Evolutionary conservation across 2,113 vertebrate species (phyloP).

Genomic region (Eira barbara): DNA sequence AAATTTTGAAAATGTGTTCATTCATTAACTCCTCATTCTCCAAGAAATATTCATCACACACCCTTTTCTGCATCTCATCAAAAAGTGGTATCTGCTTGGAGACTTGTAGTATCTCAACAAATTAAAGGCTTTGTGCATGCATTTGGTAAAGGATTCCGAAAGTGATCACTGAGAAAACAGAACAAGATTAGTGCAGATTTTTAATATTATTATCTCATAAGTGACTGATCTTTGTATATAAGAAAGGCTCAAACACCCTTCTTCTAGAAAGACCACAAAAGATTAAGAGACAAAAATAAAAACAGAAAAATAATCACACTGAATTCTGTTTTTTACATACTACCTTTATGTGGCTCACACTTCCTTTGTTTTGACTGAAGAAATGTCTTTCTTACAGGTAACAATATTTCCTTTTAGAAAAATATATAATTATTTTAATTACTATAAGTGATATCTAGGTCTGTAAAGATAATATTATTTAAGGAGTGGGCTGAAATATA

Average conservation of each 20-base stretch:
- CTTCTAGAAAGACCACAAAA: background rate
- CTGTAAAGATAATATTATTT: background rate
- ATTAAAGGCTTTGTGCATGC: background rate
- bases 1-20: background rate
- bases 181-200: background rate
- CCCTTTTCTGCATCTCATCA: background rate
- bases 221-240: background rate
- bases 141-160: background rate
- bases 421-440: background rate
- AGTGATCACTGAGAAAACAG: background rate
- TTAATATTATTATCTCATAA: background rate
- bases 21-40: background rate
- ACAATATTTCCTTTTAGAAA: background rate
- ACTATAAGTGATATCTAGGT: background rate
- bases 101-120: background rate
- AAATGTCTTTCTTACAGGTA: background rate
- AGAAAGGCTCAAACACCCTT: background rate
- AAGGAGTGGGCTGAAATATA: background rate
- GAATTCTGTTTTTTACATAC: background rate
- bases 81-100: background rate
- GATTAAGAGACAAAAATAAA: background rate
- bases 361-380: background rate
- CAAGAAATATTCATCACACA: background rate
- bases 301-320: background rate
- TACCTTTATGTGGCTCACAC: background rate